Percentiles rank a stretch among this genome's conserved stretches.
Evolutionary conservation across 2,888 invertebrate genomes (phyloP).

Genomic region (Lampropteryx suffumata): DNA sequence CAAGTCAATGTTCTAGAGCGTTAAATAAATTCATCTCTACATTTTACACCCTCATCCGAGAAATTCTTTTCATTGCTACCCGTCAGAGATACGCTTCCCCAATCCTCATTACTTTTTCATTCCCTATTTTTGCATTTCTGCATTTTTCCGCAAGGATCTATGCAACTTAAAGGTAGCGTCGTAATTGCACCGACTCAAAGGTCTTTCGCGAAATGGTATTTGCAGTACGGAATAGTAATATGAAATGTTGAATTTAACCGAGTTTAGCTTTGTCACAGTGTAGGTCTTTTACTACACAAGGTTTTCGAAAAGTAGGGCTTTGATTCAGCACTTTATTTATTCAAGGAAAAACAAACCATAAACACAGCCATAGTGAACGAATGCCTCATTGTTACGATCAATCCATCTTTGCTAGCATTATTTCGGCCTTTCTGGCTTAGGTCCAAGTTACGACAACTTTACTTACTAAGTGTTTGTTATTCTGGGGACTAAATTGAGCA

Average conservation of each 20-base stretch:
- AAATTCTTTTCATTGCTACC: neutral
- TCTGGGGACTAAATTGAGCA: conserved; percentile 1
- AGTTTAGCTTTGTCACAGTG: too few species aligned
- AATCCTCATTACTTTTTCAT: conserved; percentile 10
- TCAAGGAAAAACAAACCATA: conserved; percentile 4
- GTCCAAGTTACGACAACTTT: conserved; percentile 14
- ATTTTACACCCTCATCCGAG: neutral
- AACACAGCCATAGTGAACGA: conserved; percentile 1
- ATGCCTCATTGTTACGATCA: conserved; percentile 17
- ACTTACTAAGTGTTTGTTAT: conserved; percentile 3
- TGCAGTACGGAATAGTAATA: conserved; percentile 4
- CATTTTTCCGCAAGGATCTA: conserved; percentile 1
- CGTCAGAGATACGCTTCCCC: neutral
- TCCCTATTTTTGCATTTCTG: neutral
- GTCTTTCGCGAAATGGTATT: conserved; percentile 19
- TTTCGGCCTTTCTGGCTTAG: conserved; percentile 9
- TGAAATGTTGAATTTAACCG: conserved; percentile 12
- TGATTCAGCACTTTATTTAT: neutral
- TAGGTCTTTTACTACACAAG: too few species aligned
- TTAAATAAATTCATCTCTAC: too few species aligned
- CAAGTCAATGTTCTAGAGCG: too few species aligned
- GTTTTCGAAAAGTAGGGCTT: neutral
- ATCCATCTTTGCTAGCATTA: conserved; percentile 17
- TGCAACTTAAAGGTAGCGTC: conserved; percentile 11
- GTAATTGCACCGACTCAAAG: conserved; percentile 46